Conservation (phyloP, 2,113 vertebrate genomes). For the Macaca mulatta region DNA sequence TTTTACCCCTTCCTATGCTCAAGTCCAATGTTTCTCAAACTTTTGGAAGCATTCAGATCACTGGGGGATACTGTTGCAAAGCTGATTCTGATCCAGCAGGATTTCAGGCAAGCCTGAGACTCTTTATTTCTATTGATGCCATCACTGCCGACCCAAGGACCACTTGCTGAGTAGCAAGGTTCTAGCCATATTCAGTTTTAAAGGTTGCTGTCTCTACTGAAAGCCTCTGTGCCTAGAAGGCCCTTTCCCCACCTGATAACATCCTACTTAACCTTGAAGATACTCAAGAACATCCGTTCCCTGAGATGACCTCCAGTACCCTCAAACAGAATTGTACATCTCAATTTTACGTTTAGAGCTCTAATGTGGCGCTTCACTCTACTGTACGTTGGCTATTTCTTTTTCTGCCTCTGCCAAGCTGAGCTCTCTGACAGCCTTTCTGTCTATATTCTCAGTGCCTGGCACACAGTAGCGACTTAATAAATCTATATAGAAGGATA, state of each 20-base stretch:
- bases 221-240: background rate
- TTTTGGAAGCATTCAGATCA: background rate
- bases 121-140: background rate
- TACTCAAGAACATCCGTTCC: background rate
- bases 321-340: background rate
- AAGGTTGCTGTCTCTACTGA: background rate
- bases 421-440: background rate
- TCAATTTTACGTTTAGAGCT: background rate
- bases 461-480: background rate
- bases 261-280: background rate
- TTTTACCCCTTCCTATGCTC: background rate
- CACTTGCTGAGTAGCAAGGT: background rate
- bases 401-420: background rate
- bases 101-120: background rate
- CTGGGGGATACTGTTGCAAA: background rate
- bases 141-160: background rate
- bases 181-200: background rate
- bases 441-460: background rate
- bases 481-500: background rate
- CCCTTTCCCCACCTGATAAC: background rate
- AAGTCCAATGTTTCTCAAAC: background rate
- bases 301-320: background rate
- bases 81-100: background rate
- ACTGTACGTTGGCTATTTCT: background rate
- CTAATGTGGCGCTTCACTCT: background rate